Conservation (phyloP, 2,113 vertebrate species). For the Bagarius yarrelli region DNA sequence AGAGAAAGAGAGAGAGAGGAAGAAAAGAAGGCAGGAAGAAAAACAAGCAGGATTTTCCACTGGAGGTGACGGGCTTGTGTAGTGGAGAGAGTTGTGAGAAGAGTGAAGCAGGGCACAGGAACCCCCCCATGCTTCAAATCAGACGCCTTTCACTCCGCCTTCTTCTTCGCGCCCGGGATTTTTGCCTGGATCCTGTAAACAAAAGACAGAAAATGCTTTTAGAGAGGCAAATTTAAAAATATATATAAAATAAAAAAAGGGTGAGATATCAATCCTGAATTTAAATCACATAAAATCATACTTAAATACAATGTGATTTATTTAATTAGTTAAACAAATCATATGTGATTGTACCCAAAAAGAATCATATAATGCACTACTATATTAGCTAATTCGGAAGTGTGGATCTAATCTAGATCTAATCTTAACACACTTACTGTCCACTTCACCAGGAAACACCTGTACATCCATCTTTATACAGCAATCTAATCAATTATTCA, state of each 20-base stretch:
- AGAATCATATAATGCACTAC: no score
- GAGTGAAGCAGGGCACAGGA: conserved; percentile 69
- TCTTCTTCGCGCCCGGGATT: conserved; percentile 92
- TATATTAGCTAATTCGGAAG: no score
- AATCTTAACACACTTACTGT: no score
- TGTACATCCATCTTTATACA: no score
- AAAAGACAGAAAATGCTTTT: neutral
- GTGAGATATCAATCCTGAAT: neutral
- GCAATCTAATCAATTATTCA: no score
- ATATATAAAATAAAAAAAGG: no score
- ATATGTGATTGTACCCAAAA: no score
- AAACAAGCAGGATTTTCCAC: conserved; percentile 58
- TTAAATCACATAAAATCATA: neutral
- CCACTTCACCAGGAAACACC: no score
- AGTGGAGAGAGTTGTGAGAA: conserved; percentile 75
- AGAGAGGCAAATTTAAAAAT: neutral
- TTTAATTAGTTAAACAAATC: no score
- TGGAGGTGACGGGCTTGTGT: conserved; percentile 75
- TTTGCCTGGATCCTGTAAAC: conserved; percentile 85
- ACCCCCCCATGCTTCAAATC: conserved; percentile 42
- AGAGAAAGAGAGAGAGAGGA: conserved; percentile 56
- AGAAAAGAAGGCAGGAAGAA: neutral
- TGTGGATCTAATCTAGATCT: no score
- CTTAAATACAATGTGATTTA: no score
- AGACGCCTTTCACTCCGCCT: conserved; percentile 79